Base-by-base conservation (phyloP, 2,113 vertebrate genomes). In the Phyllostomus hastatus region DNA sequence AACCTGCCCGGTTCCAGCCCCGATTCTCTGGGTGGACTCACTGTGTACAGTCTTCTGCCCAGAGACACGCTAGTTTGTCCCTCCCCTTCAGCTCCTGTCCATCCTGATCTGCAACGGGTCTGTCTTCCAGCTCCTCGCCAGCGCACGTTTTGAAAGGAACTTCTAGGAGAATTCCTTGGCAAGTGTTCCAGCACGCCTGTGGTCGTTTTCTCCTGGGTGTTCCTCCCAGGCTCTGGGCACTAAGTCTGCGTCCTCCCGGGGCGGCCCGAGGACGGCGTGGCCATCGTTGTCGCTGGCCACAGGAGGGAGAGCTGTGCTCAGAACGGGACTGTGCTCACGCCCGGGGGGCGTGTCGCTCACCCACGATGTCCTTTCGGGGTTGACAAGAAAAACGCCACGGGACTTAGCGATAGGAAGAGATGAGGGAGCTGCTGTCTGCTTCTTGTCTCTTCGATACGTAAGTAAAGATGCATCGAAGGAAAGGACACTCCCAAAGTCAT, bases 291-390 rank as follows among this genome's bases (percentile, higher is more conserved):
- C 19, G 43, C 6, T 73, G 38, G 38, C 28, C 2, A 2, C 17
- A 17, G 52, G 7, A 43, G 28, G 52, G 9, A 35, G 28, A 14
- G 16, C 17, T 38, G 15, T 41, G 28, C 12, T 41, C 28, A 2
- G 20, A 11, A 24, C 0, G 9, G 12, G 10, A 10, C 9, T 2
- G 1, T 35, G 26, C 15, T 0, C 4, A 9, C 24, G 12, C 69
- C 50, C 0, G 11, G 59, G 11, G 59, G 31, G 90, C 5, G 0
- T 14, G 22, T 12, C 4, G 14, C 8, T 2, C 16, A 2, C 43
- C 28, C 4, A n/a, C 8, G 31, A 0, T 48, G 67, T n/a, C 7
- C 11, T 80, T 72, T 75, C 48, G 1, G n/a, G 3, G 28, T 57
- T 82, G 12, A 43, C 85, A 67, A 59, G n/a, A 6, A 24, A 54